These are phyloP conservation scores for Channallabes apus DNA, from an alignment of 2,797 vertebrate genomes.

Conservation along the genomic window DNA sequence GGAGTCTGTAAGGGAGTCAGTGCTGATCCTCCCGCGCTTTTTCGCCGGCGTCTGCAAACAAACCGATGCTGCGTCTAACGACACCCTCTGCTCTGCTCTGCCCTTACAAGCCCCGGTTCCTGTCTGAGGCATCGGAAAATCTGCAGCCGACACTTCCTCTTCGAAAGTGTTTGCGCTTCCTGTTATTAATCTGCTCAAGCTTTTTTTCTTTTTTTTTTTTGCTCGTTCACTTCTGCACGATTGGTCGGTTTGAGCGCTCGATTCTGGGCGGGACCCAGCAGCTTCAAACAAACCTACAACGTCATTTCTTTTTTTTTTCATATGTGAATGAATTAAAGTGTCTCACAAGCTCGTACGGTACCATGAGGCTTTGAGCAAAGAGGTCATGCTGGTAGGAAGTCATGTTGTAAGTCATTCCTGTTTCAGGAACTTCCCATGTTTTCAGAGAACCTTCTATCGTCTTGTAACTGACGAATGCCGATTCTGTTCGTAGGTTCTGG, in stretches of 20 bases:
- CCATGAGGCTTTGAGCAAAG: neutral
- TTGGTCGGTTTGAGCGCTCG: neutral
- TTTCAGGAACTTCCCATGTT: neutral
- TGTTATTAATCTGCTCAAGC: slow-evolving; percentile 39
- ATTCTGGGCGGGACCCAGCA: neutral
- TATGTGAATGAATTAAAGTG: neutral
- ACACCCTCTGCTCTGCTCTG: neutral
- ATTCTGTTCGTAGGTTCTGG: slow-evolving; percentile 35
- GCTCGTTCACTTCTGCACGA: slow-evolving; percentile 16
- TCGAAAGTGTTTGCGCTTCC: slow-evolving; percentile 54
- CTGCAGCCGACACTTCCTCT: slow-evolving; percentile 55
- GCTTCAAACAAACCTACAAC: neutral
- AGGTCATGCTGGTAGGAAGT: slow-evolving; percentile 19
- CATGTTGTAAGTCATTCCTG: neutral
- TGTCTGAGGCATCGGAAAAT: slow-evolving; percentile 59
- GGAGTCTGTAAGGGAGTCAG: too few species aligned
- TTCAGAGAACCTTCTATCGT: neutral
- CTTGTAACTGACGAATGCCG: neutral
- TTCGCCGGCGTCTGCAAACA: neutral
- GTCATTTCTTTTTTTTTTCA: neutral
- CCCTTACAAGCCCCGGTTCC: slow-evolving; percentile 39
- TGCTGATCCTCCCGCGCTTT: neutral
- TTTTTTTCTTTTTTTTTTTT: neutral
- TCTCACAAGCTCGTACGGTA: neutral
- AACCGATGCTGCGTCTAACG: neutral